Evolutionary conservation across 2,113 vertebrate genomes (phyloP), one percentile per base, ranked within the genome.

Genomic region (Ia io): DNA sequence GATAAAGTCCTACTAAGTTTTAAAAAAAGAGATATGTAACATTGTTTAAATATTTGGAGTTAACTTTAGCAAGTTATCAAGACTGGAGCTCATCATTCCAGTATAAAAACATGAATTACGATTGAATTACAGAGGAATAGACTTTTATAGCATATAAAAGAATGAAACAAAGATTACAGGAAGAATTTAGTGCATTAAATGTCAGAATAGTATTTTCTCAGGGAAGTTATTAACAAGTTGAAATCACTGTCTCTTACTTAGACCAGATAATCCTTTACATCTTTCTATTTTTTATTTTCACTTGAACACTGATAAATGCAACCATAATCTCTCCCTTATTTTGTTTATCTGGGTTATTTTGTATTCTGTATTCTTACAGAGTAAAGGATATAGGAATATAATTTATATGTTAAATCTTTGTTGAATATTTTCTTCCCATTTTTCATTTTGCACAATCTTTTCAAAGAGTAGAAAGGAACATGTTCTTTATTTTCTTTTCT

Each of bases 71-170:
- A 78, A 91, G 53, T 76, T 69, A 88, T 83, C 42, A 90, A 79
- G 84, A 59, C 37, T 79, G 20, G 92, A 96, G 47, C 0, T 84
- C 25, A 73, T 78, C 13, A 61, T 80, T 93, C 6, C 23, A 89
- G 4, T 90, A 63, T 65, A 88, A 96, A 89, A 93, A 44, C 70
- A 90, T 83, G 76, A 97, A 76, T 97, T 93, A n/a, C 10, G 37
- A 95, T 25, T 95, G 44, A 96, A 95, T 91, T 88, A 89, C 40
- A 93, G 25, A 56, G 90, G 30, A 96, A 92, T 67, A 96, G 94
- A 78, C 40, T 86, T 97, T 94, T 88, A 97, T 67, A 76, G 88
- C 67, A 47, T 63, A 94, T 76, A 85, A 82, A 95, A 61, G 23
- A 18, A 87, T 4, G 20, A 51, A 97, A 93, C 44, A 92, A 96